Evolutionary conservation across 2,888 invertebrate species (phyloP).

Genomic region (Rugalucina vietnamica): DNA sequence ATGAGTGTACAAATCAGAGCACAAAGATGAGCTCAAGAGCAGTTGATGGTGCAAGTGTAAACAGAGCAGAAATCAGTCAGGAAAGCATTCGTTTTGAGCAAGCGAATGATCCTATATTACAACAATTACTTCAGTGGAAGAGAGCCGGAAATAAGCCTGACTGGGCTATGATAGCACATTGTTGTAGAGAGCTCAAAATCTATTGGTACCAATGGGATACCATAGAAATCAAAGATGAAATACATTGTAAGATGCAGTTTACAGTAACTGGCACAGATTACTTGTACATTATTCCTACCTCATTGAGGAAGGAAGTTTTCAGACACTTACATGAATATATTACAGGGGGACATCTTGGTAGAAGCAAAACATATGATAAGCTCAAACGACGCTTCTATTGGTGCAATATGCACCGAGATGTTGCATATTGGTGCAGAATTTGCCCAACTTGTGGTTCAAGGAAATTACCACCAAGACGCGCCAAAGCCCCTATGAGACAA

Average conservation of each 20-base stretch:
- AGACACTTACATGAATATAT: slow-evolving; percentile 10
- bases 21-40: no score
- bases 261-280: not conserved
- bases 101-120: not conserved
- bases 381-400: slow-evolving; percentile 35
- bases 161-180: slow-evolving; percentile 17
- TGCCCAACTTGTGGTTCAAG: slow-evolving; percentile 28
- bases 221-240: not conserved
- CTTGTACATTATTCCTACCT: not conserved
- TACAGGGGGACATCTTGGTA: slow-evolving; percentile 40
- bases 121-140: not conserved
- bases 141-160: slow-evolving; percentile 9
- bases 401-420: slow-evolving; percentile 22
- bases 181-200: slow-evolving; percentile 10
- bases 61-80: not conserved
- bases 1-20: not conserved
- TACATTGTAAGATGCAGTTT: not conserved
- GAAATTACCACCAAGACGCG: slow-evolving; percentile 21
- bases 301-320: slow-evolving; percentile 5
- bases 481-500: slow-evolving; percentile 30
- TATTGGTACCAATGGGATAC: slow-evolving; percentile 7
- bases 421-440: slow-evolving; percentile 24
- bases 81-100: not conserved
- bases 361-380: slow-evolving; percentile 21
- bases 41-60: no score